Base-by-base conservation (phyloP, 2,888 invertebrate genomes). In the Lymantria dispar region DNA sequence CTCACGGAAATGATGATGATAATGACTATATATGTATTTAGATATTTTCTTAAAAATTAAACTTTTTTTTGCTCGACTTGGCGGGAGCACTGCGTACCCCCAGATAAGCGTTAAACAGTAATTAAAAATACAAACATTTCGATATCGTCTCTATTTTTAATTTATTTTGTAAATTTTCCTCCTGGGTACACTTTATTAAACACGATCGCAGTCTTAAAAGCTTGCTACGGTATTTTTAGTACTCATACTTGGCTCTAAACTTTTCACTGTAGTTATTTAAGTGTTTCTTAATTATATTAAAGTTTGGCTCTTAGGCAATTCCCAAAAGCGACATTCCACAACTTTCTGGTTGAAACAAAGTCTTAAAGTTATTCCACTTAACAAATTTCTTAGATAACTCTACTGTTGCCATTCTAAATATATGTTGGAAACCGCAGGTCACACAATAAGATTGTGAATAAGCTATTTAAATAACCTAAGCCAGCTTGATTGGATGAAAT, bases 231-330 rank as follows among this genome's bases (percentile, higher is more conserved):
- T 52, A 57, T 56, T 68, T 68, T 66, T 54, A 11, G 58, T 55
- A 60, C 56, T 68, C 60, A 54, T 62, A 60, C 63, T 60, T 68
- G 52, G 46, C 47, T 48, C 39, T 13, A 12, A 62, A 62, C 53
- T 67, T 68, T 62, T 55, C 1, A 44, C 52, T 58, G 48, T 68
- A 67, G 66, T 67, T 68, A 69, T 68, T 68, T 68, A 67, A 67
- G 67, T 69, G 67, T 67, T 69, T 67, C 69, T 66, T 71, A 70
- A 70, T 71, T 70, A 67, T 64, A 64, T 71, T 68, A 62, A 70
- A 70, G 69, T 70, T 70, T 48, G 67, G 56, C 60, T 64, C 60
- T 67, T 59, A 68, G 66, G 64, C 64, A 71, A 70, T 70, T 64
- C 71, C 72, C 69, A 47, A 68, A 65, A 63, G 72, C 58, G 70